These are phyloP conservation scores for Dendroctonus valens DNA, from an alignment of 1,140 invertebrate genomes.

Conservation along the genomic window DNA sequence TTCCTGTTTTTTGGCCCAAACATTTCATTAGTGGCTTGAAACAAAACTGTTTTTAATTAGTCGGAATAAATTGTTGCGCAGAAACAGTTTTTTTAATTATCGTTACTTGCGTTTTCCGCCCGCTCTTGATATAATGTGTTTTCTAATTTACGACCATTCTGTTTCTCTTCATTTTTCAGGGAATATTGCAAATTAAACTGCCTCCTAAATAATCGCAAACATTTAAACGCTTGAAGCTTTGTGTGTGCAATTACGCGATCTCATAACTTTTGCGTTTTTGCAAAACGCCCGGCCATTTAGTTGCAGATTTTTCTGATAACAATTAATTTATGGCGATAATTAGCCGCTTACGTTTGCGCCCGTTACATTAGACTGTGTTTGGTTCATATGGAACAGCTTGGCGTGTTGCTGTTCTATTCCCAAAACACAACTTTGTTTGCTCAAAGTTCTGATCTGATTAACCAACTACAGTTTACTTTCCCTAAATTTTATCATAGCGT, in stretches of 20 bases:
- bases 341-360: too few relatives aligned
- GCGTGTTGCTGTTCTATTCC: too few relatives aligned
- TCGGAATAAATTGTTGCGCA: conserved; percentile 27
- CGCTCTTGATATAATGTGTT: conserved; percentile 26
- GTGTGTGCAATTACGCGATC: conserved; percentile 19
- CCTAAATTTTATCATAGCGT: too few relatives aligned
- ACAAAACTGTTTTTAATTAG: conserved; percentile 33
- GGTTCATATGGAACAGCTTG: too few relatives aligned
- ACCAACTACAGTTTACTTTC: too few relatives aligned
- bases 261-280: conserved; percentile 15
- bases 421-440: too few relatives aligned
- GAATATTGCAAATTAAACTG: conserved; percentile 28
- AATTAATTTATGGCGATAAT: too few relatives aligned
- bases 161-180: conserved; percentile 26
- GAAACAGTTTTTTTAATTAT: conserved; percentile 32
- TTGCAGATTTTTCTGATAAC: too few relatives aligned
- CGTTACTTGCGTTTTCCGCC: conserved; percentile 21
- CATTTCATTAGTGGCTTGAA: conserved; percentile 28
- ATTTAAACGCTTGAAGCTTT: conserved; percentile 27
- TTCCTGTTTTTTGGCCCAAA: conserved; percentile 15
- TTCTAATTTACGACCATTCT: conserved; percentile 30
- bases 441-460: too few relatives aligned
- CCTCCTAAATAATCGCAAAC: conserved; percentile 27
- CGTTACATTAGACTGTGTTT: too few relatives aligned
- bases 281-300: neutral